A percentile compares a stretch with the other conserved stretches of the same genome.
Conservation (phyloP, 2,888 invertebrate genomes). For the Iselma pallidipennis region DNA sequence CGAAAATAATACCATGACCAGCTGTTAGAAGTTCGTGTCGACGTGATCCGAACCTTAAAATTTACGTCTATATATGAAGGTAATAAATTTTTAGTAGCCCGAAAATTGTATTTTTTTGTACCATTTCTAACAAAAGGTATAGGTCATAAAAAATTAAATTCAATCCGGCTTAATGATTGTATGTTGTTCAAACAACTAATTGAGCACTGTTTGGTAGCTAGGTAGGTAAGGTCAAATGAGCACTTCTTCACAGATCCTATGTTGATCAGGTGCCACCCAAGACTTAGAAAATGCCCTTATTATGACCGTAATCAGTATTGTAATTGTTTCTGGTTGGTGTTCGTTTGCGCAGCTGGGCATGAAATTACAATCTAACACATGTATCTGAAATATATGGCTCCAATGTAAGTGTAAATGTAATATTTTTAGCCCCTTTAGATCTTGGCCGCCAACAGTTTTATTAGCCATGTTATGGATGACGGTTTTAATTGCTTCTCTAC, state of each 20-base stretch:
- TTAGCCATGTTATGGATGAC: conserved; percentile 49
- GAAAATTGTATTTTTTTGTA: not conserved
- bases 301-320: conserved; percentile 37
- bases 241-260: not conserved
- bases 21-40: conserved; percentile 33
- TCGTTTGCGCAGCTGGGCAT: conserved; percentile 42
- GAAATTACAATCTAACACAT: conserved; percentile 48
- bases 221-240: not conserved
- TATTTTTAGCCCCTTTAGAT: conserved; percentile 45
- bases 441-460: conserved; percentile 49
- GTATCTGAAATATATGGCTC: conserved; percentile 46
- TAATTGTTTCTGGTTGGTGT: conserved; percentile 40
- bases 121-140: not conserved
- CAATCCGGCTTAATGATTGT: no score
- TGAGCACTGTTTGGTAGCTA: not conserved
- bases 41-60: conserved; percentile 34
- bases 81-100: not conserved
- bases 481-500: conserved; percentile 46
- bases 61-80: not conserved
- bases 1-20: conserved; percentile 35
- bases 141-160: not conserved
- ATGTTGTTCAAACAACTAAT: not conserved
- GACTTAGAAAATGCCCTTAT: conserved; percentile 25
- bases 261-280: not conserved
- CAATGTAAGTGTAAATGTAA: conserved; percentile 51